Evolutionary conservation across 2,113 vertebrate species (phyloP).

Genomic region (Micromys minutus): DNA sequence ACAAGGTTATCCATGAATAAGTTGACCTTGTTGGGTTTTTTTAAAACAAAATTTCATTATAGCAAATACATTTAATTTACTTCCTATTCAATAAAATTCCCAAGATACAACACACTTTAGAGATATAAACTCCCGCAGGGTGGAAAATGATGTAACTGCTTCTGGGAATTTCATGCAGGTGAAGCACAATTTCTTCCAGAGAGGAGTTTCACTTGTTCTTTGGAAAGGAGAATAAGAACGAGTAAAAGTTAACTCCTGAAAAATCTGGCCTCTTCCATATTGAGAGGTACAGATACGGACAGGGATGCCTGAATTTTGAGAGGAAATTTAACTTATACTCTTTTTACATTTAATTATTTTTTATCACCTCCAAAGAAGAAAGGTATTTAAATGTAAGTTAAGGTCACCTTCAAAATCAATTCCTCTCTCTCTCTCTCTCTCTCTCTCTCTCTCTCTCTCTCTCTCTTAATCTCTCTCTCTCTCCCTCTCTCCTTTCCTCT

Average conservation of each 20-base stretch:
- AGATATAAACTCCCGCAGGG: not conserved
- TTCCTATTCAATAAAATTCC: slow-evolving; percentile 29
- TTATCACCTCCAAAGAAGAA: not conserved
- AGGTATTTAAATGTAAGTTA: slow-evolving; percentile 22
- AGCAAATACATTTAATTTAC: not conserved
- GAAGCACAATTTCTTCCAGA: not conserved
- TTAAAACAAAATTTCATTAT: not conserved
- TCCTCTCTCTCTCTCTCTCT: not conserved
- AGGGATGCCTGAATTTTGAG: not conserved
- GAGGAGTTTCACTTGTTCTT: not conserved
- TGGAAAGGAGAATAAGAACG: slow-evolving; percentile 1
- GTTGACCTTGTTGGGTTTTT: not conserved
- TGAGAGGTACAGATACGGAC: not conserved
- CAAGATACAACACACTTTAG: not conserved
- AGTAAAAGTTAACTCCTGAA: not conserved
- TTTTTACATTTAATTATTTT: slow-evolving; percentile 6
- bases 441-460: not conserved
- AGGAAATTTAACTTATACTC: not conserved
- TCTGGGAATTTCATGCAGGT: slow-evolving; percentile 1
- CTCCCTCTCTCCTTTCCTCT: too few relatives aligned
- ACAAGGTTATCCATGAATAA: not conserved
- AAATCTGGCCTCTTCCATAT: not conserved
- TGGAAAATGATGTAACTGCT: not conserved
- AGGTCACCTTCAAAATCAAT: not conserved
- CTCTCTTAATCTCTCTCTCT: too few relatives aligned